These are phyloP conservation scores for Phaenicophaeus curvirostris DNA, from an alignment of 2,797 vertebrate species.

Conservation along the genomic window DNA sequence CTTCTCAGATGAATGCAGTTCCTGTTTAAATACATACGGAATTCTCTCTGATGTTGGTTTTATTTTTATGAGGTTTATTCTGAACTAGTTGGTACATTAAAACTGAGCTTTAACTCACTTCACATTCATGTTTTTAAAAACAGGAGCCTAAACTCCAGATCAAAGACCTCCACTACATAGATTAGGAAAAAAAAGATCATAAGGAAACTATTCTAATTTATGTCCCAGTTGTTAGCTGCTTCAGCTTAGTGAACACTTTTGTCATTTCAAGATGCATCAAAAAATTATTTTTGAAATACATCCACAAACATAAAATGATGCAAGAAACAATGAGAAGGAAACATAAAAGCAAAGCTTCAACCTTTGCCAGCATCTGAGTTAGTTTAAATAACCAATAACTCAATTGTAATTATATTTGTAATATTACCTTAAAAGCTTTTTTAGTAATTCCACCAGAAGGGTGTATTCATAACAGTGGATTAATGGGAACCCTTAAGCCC, in stretches of 20 bases:
- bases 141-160: not conserved
- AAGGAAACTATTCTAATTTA: not conserved
- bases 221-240: not conserved
- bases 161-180: not conserved
- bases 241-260: not conserved
- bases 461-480: not conserved
- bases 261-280: not conserved
- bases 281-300: not conserved
- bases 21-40: accelerated
- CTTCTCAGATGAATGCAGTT: not conserved
- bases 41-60: not conserved
- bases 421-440: not conserved
- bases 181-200: not conserved
- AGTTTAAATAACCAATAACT: not conserved
- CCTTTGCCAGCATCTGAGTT: not conserved
- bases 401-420: not conserved
- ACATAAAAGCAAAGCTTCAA: not conserved
- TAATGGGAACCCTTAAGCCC: constrained; percentile 13
- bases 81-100: not conserved
- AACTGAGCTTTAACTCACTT: not conserved
- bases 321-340: not conserved
- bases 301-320: not conserved
- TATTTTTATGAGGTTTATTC: not conserved
- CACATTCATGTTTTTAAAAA: not conserved
- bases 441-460: not conserved